A percentile compares a stretch with the other conserved stretches of the same genome.
Evolutionary conservation across 2,888 invertebrate species (phyloP).

Genomic region (Ichneumon xanthorius): DNA sequence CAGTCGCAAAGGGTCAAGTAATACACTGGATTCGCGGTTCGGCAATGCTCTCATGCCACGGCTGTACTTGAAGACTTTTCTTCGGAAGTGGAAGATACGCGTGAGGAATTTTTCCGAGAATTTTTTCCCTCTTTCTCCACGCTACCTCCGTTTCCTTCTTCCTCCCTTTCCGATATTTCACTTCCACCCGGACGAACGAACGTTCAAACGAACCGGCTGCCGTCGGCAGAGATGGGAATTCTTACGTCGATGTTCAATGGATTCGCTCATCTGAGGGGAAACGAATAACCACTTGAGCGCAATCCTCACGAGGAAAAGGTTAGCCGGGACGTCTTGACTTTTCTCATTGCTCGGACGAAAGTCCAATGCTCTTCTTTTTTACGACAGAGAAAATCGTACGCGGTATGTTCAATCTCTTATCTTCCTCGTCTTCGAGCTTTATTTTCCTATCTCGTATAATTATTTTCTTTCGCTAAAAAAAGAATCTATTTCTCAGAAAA

Average conservation of each 20-base stretch:
- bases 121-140: not conserved
- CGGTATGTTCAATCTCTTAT: slow-evolving; percentile 4
- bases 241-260: slow-evolving; percentile 41
- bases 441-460: not conserved
- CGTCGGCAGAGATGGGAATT: slow-evolving; percentile 2
- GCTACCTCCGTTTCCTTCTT: not conserved
- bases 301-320: slow-evolving; percentile 32
- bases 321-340: slow-evolving; percentile 25
- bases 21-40: slow-evolving; percentile 8
- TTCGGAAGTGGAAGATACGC: not conserved
- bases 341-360: slow-evolving; percentile 13
- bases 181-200: slow-evolving; percentile 26
- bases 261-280: slow-evolving; percentile 30
- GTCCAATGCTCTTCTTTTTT: not conserved
- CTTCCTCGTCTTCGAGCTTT: not conserved
- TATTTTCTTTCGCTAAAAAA: not conserved
- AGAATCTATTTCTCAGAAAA: not conserved
- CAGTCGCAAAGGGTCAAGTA: not conserved
- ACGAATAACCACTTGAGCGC: slow-evolving; percentile 22
- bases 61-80: not conserved
- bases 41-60: not conserved
- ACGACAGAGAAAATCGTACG: slow-evolving; percentile 12
- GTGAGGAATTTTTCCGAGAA: slow-evolving; percentile 10
- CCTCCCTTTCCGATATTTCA: slow-evolving; percentile 18
- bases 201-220: slow-evolving; percentile 14